These are phyloP conservation scores for Leucosticte australis DNA, from an alignment of 2,113 vertebrate genomes.

Conservation along the genomic window DNA sequence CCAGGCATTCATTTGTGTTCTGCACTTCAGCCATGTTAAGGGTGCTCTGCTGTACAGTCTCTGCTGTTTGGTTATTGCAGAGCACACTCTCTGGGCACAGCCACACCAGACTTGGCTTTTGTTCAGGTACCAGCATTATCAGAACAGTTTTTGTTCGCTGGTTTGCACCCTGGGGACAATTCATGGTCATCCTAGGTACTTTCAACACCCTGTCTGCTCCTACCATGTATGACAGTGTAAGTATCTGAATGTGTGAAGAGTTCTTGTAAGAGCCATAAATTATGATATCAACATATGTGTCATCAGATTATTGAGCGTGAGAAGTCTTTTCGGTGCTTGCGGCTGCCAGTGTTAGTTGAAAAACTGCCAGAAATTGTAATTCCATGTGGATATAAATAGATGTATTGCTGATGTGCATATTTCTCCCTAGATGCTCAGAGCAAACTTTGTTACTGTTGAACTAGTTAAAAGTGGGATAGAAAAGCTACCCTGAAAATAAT, in stretches of 20 bases:
- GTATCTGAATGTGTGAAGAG: slow-evolving; percentile 37
- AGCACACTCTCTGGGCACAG: fast-evolving
- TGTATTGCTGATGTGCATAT: not conserved
- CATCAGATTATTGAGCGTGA: slow-evolving; percentile 22
- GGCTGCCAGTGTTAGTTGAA: not conserved
- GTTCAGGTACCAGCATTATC: not conserved
- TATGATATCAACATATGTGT: not conserved
- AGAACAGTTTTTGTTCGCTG: not conserved
- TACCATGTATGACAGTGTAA: slow-evolving; percentile 68
- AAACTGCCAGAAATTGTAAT: slow-evolving; percentile 18
- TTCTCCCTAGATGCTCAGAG: not conserved
- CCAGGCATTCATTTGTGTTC: not conserved
- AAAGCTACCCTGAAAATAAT: not conserved
- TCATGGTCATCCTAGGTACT: slow-evolving; percentile 41
- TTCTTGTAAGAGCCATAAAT: slow-evolving; percentile 29
- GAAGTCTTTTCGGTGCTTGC: not conserved
- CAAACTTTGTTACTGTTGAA: not conserved
- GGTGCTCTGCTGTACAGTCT: not conserved
- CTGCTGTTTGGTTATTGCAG: not conserved
- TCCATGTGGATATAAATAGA: not conserved
- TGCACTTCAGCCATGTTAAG: not conserved
- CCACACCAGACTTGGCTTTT: not conserved
- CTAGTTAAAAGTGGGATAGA: not conserved
- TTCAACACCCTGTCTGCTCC: slow-evolving; percentile 81
- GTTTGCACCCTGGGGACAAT: not conserved